Conservation (phyloP, 2,888 invertebrate species). For the Nemotelus nigrinus region DNA sequence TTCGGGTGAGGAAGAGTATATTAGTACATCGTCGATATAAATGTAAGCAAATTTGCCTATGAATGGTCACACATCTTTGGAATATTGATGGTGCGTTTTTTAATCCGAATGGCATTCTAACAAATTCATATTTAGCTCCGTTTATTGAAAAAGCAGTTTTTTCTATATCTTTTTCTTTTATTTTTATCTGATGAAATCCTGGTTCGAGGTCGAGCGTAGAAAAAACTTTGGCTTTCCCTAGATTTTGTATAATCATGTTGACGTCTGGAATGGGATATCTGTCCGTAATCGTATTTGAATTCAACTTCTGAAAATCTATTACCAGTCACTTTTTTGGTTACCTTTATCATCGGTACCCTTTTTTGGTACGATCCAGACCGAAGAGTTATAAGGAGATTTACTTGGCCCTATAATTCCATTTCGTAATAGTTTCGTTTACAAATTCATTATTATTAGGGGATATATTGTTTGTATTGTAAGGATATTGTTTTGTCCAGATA, state of each 20-base stretch:
- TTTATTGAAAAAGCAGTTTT: not conserved
- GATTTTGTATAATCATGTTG: conserved; percentile 9
- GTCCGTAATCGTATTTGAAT: not conserved
- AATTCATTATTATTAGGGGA: not conserved
- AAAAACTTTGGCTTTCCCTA: conserved; percentile 30
- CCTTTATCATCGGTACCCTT: not conserved
- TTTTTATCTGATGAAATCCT: not conserved
- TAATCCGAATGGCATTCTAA: conserved; percentile 4
- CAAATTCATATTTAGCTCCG: not conserved
- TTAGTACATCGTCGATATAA: not conserved
- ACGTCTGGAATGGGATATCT: not conserved
- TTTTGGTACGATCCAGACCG: not conserved
- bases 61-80: not conserved
- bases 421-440: too few relatives aligned
- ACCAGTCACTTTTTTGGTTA: not conserved
- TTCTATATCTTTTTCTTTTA: not conserved
- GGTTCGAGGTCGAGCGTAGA: conserved; percentile 15
- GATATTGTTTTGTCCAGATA: too few relatives aligned
- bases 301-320: not conserved
- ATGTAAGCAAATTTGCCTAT: conserved; percentile 3
- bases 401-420: not conserved
- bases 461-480: not conserved
- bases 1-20: not conserved
- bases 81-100: not conserved
- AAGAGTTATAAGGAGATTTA: not conserved